Percentiles rank a stretch among this genome's conserved stretches.
Evolutionary conservation across 30 jellyfish, hydroid and myxozoan genomes (phyloP).

Genomic region (Clytia hemisphaerica): DNA sequence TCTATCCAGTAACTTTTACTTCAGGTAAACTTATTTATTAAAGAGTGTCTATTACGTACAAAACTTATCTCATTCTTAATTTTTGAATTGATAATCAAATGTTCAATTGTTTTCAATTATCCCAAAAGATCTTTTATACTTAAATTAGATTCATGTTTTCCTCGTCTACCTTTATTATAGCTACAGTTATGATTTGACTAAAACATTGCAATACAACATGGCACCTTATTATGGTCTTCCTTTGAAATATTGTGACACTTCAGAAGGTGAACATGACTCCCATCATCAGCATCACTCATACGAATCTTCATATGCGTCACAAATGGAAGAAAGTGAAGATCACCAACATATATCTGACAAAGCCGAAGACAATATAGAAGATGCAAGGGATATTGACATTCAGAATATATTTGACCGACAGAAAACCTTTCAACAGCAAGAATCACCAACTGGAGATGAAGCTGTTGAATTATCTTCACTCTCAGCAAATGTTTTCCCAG

Average conservation of each 20-base stretch:
- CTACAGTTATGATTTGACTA: slow-evolving; percentile 95
- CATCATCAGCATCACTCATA: background rate
- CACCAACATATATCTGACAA: background rate
- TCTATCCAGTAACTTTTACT: slow-evolving; percentile 88
- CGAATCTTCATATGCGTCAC: slow-evolving; percentile 19
- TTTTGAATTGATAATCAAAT: no score
- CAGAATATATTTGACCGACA: background rate
- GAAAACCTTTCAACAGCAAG: background rate
- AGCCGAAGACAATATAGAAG: slow-evolving; percentile 31
- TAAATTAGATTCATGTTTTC: background rate
- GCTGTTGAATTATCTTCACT: slow-evolving; percentile 14
- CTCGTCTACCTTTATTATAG: slow-evolving; percentile 29
- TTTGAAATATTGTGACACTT: slow-evolving; percentile 11
- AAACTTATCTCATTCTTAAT: no score
- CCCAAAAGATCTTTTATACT: background rate
- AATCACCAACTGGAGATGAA: no score
- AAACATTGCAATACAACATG: slow-evolving; percentile 76
- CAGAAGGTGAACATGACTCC: slow-evolving; percentile 1
- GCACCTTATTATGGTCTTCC: slow-evolving; percentile 97
- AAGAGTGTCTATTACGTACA: no score
- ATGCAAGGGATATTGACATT: slow-evolving; percentile 20
- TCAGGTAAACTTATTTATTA: slow-evolving; percentile 48
- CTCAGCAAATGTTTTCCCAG: slow-evolving; percentile 30
- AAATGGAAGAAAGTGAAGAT: background rate
- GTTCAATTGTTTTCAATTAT: slow-evolving; percentile 6